Evolutionary conservation across 2,113 vertebrate species (phyloP), one percentile per base, ranked within the genome.

Genomic region (Micromys minutus): DNA sequence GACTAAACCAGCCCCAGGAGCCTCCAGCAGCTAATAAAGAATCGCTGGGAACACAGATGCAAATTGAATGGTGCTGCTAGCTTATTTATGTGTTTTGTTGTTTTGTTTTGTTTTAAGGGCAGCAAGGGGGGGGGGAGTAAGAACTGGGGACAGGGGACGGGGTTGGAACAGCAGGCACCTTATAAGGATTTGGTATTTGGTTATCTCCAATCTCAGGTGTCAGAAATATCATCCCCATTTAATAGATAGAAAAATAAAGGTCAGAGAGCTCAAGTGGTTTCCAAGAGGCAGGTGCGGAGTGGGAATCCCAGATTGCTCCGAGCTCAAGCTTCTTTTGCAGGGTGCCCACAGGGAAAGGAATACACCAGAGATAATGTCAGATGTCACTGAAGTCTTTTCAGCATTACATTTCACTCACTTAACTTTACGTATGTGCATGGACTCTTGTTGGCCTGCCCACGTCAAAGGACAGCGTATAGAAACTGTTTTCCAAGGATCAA

Each of bases 1-100:
- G 74, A 29, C 61, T 26, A 13, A n/a, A 29, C 31, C 31, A n/a
- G 77, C 26, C 52, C 61, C 21, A 13, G 6, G 63, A 87, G 57
- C 80, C 84, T 94, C 34, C 52, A 50, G 52, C 84, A 90, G 39
- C 24, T 90, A 86, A 90, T 52, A 71, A 81, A 63, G 59, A 90
- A 52, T 88, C 96, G 87, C 93, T 96, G 81, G 69, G 76, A 79
- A 83, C 52, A 87, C 89, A 88, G 47, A 92, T 50, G n/a, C 22
- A 91, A 42, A 26, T 17, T 47, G 86, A 94, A 71, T 6, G 75
- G 75, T 34, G 26, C 57, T 21, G 39, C 9, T 36, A 45, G 71
- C 12, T 91, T 90, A 85, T 75, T 95, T 75, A n/a, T 61, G 13
- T 57, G 59, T 21, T 45, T 71, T 57, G 45, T 71, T 57, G 45